phyloP scores from a whole-genome alignment of 2,797 vertebrate species.

The Podarcis siculus region DNA sequence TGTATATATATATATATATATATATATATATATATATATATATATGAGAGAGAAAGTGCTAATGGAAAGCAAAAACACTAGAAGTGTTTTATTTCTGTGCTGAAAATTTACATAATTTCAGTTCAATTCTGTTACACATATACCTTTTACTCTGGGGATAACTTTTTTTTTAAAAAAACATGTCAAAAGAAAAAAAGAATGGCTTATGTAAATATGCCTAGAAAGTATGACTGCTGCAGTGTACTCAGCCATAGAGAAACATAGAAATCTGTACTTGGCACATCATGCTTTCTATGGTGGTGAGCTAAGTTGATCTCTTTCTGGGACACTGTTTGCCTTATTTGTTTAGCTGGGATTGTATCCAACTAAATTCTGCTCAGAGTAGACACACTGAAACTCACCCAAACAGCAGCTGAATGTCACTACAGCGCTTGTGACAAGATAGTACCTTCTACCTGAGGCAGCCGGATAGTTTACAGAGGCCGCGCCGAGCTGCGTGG shows the following conservation, averaged over 20 bases:
- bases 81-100: constrained; percentile 64
- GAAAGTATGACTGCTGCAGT: constrained; percentile 56
- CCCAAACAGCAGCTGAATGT: too few species aligned
- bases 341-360: not conserved
- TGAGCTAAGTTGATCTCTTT: not conserved
- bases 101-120: constrained; percentile 65
- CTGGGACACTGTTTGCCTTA: not conserved
- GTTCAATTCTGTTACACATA: constrained; percentile 62
- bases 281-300: not conserved
- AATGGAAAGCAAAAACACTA: constrained; percentile 32
- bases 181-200: constrained; percentile 49
- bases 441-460: too few species aligned
- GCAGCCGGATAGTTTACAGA: too few species aligned
- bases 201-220: constrained; percentile 59
- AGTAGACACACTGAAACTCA: not conserved
- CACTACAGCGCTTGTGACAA: too few species aligned
- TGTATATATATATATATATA: too few species aligned
- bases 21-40: too few species aligned
- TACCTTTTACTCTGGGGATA: constrained; percentile 55
- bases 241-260: constrained; percentile 60
- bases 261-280: constrained; percentile 26
- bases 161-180: constrained; percentile 57
- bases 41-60: too few species aligned
- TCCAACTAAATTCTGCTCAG: too few species aligned
- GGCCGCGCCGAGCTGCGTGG: too few species aligned